Conservation (phyloP, 2,797 vertebrate genomes). For the Hemibagrus guttatus region DNA sequence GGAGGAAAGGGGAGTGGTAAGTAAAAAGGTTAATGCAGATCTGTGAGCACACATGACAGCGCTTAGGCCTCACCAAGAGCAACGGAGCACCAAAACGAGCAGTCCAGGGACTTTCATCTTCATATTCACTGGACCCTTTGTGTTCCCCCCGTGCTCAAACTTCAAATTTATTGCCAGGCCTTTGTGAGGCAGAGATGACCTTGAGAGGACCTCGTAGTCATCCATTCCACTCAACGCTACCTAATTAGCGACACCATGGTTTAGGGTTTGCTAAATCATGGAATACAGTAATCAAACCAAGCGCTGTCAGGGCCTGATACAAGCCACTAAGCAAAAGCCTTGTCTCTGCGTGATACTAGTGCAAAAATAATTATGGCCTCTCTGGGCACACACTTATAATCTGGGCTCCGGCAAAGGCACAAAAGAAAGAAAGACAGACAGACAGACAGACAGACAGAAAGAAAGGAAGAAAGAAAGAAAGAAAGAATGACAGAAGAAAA, state of each 20-base stretch:
- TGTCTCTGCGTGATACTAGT: constrained; percentile 53
- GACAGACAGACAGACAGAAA: too few relatives aligned
- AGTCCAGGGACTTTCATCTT: constrained; percentile 63
- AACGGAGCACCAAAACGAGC: constrained; percentile 52
- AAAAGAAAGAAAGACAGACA: constrained; percentile 12
- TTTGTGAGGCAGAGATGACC: constrained; percentile 66
- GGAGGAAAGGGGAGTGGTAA: constrained; percentile 39
- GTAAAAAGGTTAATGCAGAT: constrained; percentile 72
- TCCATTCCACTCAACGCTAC: constrained; percentile 63
- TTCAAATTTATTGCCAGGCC: constrained; percentile 61
- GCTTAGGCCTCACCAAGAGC: constrained; percentile 44
- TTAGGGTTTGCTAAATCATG: constrained; percentile 71
- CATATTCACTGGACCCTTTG: constrained; percentile 58
- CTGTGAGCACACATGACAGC: constrained; percentile 63
- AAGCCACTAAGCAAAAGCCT: constrained; percentile 67
- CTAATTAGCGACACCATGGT: constrained; percentile 75
- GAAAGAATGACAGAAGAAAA: neutral
- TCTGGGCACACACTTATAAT: constrained; percentile 46
- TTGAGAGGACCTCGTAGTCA: constrained; percentile 68
- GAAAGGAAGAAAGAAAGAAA: neutral
- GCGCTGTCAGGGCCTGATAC: constrained; percentile 69
- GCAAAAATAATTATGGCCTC: constrained; percentile 56
- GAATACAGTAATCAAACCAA: constrained; percentile 71
- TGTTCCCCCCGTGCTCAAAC: constrained; percentile 53
- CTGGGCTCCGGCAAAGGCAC: constrained; percentile 34